A percentile compares a stretch with the other conserved stretches of the same genome.
Evolutionary conservation across 1,140 invertebrate species (phyloP).

Genomic region (Bombus sibiricus): DNA sequence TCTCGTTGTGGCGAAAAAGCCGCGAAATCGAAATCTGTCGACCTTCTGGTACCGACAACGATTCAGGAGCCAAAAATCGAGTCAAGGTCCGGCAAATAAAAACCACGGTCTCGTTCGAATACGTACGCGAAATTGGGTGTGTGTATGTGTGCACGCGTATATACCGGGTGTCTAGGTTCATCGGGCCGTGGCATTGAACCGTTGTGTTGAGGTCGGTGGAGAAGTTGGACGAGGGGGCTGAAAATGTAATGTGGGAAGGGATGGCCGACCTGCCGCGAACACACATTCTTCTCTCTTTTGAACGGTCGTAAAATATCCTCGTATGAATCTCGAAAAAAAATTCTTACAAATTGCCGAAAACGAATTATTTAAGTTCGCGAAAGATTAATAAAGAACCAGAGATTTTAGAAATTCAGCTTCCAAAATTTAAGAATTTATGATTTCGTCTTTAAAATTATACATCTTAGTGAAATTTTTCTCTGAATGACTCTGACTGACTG

Average conservation of each 20-base stretch:
- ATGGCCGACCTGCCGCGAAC: slow-evolving; percentile 4
- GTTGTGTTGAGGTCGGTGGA: slow-evolving; percentile 4
- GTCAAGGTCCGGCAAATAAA: slow-evolving; percentile 61
- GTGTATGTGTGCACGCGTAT: background rate
- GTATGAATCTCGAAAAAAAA: no score
- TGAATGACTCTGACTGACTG: no score
- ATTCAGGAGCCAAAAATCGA: slow-evolving; percentile 58
- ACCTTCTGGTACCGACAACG: background rate
- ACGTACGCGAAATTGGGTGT: background rate
- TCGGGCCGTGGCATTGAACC: slow-evolving; percentile 66
- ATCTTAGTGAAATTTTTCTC: background rate
- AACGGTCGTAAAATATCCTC: background rate
- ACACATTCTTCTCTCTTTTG: background rate
- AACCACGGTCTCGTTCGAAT: slow-evolving; percentile 32
- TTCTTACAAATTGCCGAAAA: background rate
- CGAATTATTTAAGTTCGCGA: background rate
- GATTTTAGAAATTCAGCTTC: no score
- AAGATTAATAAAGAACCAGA: no score
- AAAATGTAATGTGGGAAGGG: slow-evolving; percentile 30
- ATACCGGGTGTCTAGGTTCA: slow-evolving; percentile 43
- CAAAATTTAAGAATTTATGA: background rate
- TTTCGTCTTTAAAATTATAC: background rate
- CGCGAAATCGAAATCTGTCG: no score
- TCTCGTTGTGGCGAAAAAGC: background rate
- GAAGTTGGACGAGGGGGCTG: slow-evolving; percentile 15